These are phyloP conservation scores for Hylia prasina DNA, from an alignment of 2,113 vertebrate species.

Conservation along the genomic window DNA sequence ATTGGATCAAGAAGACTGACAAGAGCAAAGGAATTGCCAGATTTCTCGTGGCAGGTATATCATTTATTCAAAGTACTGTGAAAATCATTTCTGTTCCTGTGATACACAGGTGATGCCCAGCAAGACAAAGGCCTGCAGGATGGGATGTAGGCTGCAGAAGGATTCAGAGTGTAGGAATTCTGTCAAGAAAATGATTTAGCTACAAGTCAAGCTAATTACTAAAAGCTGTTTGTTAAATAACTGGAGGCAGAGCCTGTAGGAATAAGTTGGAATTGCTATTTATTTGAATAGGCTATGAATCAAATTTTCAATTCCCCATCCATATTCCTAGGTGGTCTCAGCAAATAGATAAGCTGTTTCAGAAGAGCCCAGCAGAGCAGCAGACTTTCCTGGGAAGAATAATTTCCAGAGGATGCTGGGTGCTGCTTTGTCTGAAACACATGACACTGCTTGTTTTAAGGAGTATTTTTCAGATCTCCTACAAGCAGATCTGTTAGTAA, in stretches of 20 bases:
- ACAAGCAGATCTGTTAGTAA: not conserved
- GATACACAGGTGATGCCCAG: not conserved
- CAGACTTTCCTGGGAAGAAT: not conserved
- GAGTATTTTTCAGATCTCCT: not conserved
- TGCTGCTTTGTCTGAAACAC: not conserved
- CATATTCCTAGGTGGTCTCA: not conserved
- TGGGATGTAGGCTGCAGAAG: not conserved
- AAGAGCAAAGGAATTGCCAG: not conserved
- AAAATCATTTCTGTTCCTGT: not conserved
- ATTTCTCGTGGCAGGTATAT: not conserved
- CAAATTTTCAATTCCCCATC: not conserved
- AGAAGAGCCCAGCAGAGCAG: not conserved
- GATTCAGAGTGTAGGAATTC: not conserved
- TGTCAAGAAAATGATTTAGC: not conserved
- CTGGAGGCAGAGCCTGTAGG: not conserved
- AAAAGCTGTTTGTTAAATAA: not conserved
- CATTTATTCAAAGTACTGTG: not conserved
- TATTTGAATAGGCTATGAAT: conserved; percentile 1
- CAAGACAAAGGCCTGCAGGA: not conserved
- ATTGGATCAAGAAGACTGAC: not conserved
- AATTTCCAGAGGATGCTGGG: not conserved
- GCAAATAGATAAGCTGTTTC: not conserved
- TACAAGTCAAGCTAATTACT: not conserved
- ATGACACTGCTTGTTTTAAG: not conserved
- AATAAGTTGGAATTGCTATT: not conserved